Evolutionary conservation across 2,888 invertebrate species (phyloP), one percentile per base, ranked within the genome.

Genomic region (Euphydryas editha): DNA sequence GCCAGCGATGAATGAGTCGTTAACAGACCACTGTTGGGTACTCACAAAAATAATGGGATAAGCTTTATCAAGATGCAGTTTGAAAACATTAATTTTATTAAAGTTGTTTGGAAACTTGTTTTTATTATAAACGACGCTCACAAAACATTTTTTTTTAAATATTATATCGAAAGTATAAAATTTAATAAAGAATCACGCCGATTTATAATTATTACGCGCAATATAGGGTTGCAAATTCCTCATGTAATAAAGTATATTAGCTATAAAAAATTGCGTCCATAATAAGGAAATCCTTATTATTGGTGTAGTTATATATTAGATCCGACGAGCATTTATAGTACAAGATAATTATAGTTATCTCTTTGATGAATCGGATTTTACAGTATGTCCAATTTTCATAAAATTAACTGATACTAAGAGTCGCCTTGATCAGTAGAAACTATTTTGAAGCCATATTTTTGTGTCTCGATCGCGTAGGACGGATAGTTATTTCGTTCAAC

Each of bases 401-500:
- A 15, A 18, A 18, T 46, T 18, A 18, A 46, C 18, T 46, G 46
- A 46, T 7, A 10, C 10, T 20, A n/a, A 36, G 8, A 17, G 13
- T 18, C 24, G 39, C 39, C 39, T 24, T 39, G 51, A 39, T 59
- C 15, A 7, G 18, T 46, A 20, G 17, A 36, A 61, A 24, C 42
- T 44, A 55, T 55, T 55, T 55, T 61, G 24, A 54, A 55, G 24
- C 15, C 18, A 30, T 49, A 49, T 63, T 63, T 61, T 57, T 56
- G 56, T 64, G 59, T 82, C 83, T 79, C 78, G 74, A 80, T 82
- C 84, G 49, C 81, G 84, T 86, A 88, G 88, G 87, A 87, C 82
- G 88, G 86, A 88, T 88, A 90, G 89, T 88, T 87, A 89, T 89
- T 90, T 86, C 83, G 85, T 82, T 83, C 84, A 86, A 87, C 88